Conservation (phyloP, 23 tunicate species). For the Botrylloides violaceus region DNA sequence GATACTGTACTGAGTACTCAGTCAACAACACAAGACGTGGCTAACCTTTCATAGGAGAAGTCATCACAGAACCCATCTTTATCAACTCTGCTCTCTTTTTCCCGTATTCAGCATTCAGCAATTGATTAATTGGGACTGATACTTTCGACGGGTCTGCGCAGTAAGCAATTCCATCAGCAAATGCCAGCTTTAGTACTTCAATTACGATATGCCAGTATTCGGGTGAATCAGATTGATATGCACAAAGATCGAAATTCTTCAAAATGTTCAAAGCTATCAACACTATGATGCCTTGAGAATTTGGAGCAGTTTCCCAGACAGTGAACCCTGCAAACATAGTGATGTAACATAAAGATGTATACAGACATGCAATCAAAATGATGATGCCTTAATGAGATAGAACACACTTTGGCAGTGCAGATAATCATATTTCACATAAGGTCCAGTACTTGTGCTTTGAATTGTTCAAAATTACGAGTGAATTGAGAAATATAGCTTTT, state of each 20-base stretch:
- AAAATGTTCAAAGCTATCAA: slow-evolving; percentile 72
- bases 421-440: too few relatives aligned
- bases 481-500: too few relatives aligned
- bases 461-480: too few relatives aligned
- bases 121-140: slow-evolving; percentile 30
- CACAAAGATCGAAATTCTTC: slow-evolving; percentile 61
- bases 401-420: too few relatives aligned
- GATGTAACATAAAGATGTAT: too few relatives aligned
- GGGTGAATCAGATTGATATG: slow-evolving; percentile 40
- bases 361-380: too few relatives aligned
- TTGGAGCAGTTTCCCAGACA: slow-evolving; percentile 92
- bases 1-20: too few relatives aligned
- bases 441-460: too few relatives aligned
- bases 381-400: too few relatives aligned
- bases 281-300: slow-evolving; percentile 90
- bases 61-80: not conserved
- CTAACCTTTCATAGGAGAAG: not conserved
- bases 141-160: slow-evolving; percentile 46
- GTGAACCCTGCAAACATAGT: slow-evolving; percentile 46
- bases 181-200: slow-evolving; percentile 71
- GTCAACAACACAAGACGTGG: not conserved
- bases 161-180: slow-evolving; percentile 63
- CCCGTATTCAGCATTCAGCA: slow-evolving; percentile 63
- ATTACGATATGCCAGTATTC: slow-evolving; percentile 67
- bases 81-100: slow-evolving; percentile 35